Conservation (phyloP, 2,888 invertebrate species). For the Acronicta leporina region DNA sequence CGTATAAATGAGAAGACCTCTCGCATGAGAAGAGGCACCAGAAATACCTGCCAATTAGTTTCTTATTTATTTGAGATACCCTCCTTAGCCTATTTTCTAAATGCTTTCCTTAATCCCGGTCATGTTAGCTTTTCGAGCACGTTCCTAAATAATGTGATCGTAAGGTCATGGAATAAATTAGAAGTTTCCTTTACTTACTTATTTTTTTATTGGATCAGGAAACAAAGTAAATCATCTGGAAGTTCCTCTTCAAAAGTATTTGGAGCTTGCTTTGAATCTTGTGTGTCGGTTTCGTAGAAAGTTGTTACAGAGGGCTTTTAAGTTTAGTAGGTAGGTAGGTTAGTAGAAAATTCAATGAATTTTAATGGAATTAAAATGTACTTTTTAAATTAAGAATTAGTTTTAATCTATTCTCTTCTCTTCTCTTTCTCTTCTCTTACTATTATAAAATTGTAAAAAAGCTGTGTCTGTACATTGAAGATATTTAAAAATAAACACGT, state of each 20-base stretch:
- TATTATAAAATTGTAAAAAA: too few relatives aligned
- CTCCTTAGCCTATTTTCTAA: too few relatives aligned
- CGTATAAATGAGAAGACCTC: too few relatives aligned
- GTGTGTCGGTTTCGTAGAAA: background rate
- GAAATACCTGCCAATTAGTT: too few relatives aligned
- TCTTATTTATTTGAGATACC: too few relatives aligned
- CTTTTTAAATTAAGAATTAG: too few relatives aligned
- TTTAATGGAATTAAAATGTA: conserved; percentile 3
- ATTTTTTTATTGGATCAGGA: conserved; percentile 10
- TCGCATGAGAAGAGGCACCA: too few relatives aligned
- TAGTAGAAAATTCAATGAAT: background rate
- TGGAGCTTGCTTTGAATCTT: conserved; percentile 24
- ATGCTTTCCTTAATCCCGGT: conserved; percentile 9
- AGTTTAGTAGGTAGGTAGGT: too few relatives aligned
- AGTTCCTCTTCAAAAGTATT: conserved; percentile 27
- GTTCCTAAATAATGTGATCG: conserved; percentile 20
- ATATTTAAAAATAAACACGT: too few relatives aligned
- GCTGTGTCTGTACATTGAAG: too few relatives aligned
- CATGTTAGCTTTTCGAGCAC: conserved; percentile 6
- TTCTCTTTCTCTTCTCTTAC: too few relatives aligned
- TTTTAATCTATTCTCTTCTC: too few relatives aligned
- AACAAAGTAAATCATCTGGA: conserved; percentile 38
- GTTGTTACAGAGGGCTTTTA: conserved; percentile 8
- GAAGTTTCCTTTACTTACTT: conserved; percentile 15
- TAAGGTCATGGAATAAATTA: conserved; percentile 51